phyloP scores from a whole-genome alignment of 2,797 vertebrate genomes.

The Chloroceryle amazona region DNA sequence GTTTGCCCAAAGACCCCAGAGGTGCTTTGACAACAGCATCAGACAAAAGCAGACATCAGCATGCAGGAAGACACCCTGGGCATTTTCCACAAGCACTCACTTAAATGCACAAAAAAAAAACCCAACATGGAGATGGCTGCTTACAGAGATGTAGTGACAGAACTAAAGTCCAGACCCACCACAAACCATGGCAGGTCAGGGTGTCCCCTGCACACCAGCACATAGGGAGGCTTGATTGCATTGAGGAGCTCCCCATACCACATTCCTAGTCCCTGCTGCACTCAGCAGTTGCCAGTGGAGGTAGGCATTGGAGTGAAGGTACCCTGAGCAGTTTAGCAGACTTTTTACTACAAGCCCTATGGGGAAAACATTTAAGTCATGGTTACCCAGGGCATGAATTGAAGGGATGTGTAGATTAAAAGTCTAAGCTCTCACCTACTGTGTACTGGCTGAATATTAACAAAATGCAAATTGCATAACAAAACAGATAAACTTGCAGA shows the following conservation, averaged over 20 bases:
- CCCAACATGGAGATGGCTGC: neutral
- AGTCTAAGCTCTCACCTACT: neutral
- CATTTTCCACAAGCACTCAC: neutral
- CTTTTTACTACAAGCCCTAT: neutral
- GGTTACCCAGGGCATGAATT: neutral
- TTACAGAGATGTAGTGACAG: neutral
- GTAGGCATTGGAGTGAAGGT: neutral
- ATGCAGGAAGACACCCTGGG: neutral
- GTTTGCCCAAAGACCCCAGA: neutral
- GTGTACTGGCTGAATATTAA: neutral
- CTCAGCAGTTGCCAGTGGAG: fast-evolving
- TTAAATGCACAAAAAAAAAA: neutral
- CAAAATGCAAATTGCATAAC: neutral
- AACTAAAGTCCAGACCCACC: neutral
- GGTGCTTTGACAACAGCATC: neutral
- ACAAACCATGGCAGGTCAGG: fast-evolving
- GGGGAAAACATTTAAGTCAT: neutral
- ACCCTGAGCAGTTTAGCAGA: neutral
- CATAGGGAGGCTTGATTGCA: neutral
- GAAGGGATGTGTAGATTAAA: neutral
- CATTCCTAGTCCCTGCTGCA: fast-evolving
- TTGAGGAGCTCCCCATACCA: fast-evolving
- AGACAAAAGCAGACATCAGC: neutral
- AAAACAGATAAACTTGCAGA: neutral
- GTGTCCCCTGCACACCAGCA: fast-evolving